Percentiles rank a stretch among this genome's conserved stretches.
Evolutionary conservation across 2,797 vertebrate genomes (phyloP).

Genomic region (Benthosema pterotum): DNA sequence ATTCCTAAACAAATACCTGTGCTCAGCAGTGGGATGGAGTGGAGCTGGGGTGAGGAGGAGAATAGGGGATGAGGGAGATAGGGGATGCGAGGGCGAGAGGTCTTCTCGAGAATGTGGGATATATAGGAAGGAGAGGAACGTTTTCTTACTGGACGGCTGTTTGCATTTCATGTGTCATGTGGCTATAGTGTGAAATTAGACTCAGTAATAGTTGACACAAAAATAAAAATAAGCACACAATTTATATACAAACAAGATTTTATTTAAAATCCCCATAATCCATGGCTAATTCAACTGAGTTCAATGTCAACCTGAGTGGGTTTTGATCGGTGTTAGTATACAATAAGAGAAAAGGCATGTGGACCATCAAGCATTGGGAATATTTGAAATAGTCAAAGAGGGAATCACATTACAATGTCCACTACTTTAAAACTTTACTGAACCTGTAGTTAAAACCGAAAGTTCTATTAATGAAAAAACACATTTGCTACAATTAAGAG

Average conservation of each 20-base stretch:
- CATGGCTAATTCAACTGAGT: neutral
- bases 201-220: too few species aligned
- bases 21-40: constrained; percentile 86
- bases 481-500: too few species aligned
- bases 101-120: constrained; percentile 34
- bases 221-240: too few species aligned
- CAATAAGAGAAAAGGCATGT: too few species aligned
- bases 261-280: neutral
- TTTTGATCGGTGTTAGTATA: neutral
- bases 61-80: constrained; percentile 71
- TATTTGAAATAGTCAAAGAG: too few species aligned
- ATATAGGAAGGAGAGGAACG: constrained; percentile 33
- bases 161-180: constrained; percentile 11
- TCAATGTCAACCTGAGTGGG: neutral
- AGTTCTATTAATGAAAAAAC: too few species aligned
- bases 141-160: neutral
- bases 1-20: constrained; percentile 97
- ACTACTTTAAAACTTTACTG: too few species aligned
- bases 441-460: too few species aligned
- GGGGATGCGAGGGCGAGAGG: constrained; percentile 62
- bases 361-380: too few species aligned
- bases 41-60: constrained; percentile 68
- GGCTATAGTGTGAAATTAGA: neutral
- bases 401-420: too few species aligned
- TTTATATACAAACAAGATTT: neutral